Evolutionary conservation across 2,797 vertebrate genomes (phyloP), one percentile per base, ranked within the genome.

Genomic region (Okamejei kenojei): DNA sequence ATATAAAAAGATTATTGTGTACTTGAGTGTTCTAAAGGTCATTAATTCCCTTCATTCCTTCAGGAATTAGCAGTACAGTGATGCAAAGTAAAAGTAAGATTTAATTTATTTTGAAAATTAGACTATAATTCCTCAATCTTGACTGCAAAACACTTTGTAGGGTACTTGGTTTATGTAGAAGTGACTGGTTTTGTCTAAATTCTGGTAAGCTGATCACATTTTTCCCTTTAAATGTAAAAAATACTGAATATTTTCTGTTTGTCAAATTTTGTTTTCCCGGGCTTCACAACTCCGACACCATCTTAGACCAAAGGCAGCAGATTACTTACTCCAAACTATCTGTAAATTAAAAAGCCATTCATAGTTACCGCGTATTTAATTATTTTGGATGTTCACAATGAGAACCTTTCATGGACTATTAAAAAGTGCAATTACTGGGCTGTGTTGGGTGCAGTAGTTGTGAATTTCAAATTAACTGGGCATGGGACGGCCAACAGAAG

Each of bases 1-100:
- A 76, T 76, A 92, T 92, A 92, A 76, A 92, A 92, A 92, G 90
- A 92, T 92, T 74, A 92, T 92, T 92, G 90, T 92, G 71, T 73
- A 71, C 71, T 54, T 73, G 71, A 38, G 58, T 92, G 71, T 73
- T 74, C 35, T 74, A 76, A 92, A 92, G 90, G 90, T 92, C 90
- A 92, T 74, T 92, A 54, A 92, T 68, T 63, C 32, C 84, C 63
- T 76, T 92, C 11, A 11, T 74, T 92, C 45, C 15, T 76, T 92
- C 73, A 54, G 74, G 90, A 92, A 54, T 76, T 54, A 92, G 73
- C 71, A 73, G 71, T 74, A 23, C 10, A 76, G 90, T 73, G 5
- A 76, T 29, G 71, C 21, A 54, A 90, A 54, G 45, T n/a, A 29
- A 91, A 91, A 71, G 68, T 91, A 71, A 74, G 38, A 26, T 92